Evolutionary conservation across 2,797 vertebrate genomes (phyloP).

Genomic region (Amblyraja radiata): DNA sequence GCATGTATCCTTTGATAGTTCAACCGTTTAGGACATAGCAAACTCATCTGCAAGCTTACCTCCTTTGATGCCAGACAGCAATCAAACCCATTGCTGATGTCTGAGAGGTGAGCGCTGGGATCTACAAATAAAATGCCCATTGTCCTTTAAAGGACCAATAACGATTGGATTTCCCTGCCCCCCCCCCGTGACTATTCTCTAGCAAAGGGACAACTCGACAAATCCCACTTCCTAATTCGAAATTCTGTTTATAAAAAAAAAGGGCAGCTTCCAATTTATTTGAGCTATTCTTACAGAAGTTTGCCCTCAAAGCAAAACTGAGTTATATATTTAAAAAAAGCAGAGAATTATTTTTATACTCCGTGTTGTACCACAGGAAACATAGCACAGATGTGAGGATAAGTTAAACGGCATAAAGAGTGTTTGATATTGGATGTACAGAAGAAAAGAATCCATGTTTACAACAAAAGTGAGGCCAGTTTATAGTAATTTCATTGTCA

Average conservation of each 20-base stretch:
- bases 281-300: background rate
- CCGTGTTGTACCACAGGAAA: background rate
- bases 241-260: background rate
- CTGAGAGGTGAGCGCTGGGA: background rate
- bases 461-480: background rate
- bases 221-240: background rate
- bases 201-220: background rate
- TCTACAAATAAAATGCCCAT: constrained; percentile 14
- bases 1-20: constrained; percentile 9
- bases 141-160: background rate
- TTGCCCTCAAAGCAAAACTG: background rate
- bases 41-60: constrained; percentile 7
- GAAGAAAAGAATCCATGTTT: constrained; percentile 1
- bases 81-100: background rate
- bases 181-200: too few relatives aligned
- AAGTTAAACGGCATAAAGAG: constrained; percentile 5
- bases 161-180: background rate
- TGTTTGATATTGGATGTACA: constrained; percentile 11
- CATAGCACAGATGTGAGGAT: background rate
- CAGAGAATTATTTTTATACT: background rate
- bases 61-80: constrained; percentile 19
- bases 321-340: background rate
- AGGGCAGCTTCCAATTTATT: background rate
- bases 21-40: background rate
- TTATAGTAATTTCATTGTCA: constrained; percentile 22